Base-by-base conservation (phyloP, 2,113 vertebrate species). In the Chaetura pelagica region DNA sequence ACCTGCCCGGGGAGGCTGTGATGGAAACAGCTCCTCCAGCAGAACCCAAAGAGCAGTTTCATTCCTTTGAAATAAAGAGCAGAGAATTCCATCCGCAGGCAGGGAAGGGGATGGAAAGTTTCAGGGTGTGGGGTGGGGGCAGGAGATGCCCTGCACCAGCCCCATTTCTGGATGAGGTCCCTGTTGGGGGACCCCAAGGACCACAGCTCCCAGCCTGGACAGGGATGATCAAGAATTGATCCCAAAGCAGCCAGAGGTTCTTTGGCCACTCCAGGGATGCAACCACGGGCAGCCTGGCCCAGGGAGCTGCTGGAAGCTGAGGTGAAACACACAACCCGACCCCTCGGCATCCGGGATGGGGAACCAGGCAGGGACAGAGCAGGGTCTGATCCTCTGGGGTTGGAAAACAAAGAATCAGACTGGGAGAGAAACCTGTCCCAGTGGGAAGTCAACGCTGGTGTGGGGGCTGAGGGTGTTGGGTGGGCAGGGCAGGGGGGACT, bases 401-500 rank as follows among this genome's bases (percentile, higher is more conserved):
- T 6, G 72, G 64, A 30, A 87, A 67, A 49, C 38, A 59, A 83
- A 44, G 55, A 63, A 76, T n/a, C n/a, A 29, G 74, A 29, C 29
- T 26, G 18, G 1, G 49, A 64, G 40, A 42, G 48, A 51, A 79
- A 57, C 6, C 40, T 18, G 61, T 15, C 35, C 4, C 73, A 35
- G 80, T 6, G 3, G 91, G 80, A 68, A 62, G 67, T 7, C 19
- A 8, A 5, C 15, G 32, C 22, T 11, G 6, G 2, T 7, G 79
- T 20, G 46, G 21, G 5, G 44, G 46, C 58, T 54, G 63, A 67
- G 61, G 15, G 61, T 10, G 48, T 2, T 32, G 32, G 63, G 16
- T 14, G 3, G 17, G 12, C 46, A 46, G 46, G 46, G 46, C n/a
- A n/a, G 16, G 16, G 16, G 46, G 42, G 23, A 98, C 99, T 98